Evolutionary conservation across 2,888 invertebrate genomes (phyloP).

Genomic region (Chouioia cunea): DNA sequence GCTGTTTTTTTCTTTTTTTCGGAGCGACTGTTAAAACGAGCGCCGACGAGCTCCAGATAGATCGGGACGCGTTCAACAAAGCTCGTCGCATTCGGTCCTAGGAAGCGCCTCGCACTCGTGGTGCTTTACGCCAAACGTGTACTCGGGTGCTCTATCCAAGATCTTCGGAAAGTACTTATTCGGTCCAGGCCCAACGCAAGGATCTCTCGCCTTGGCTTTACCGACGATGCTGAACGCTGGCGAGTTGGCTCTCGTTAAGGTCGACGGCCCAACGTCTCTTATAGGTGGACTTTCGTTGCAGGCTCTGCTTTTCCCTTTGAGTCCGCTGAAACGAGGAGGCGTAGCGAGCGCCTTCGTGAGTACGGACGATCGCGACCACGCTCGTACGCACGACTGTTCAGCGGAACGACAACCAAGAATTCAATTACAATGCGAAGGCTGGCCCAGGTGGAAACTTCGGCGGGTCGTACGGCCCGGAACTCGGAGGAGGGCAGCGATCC

Average conservation of each 20-base stretch:
- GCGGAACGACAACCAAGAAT: conserved; percentile 3
- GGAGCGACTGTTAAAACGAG: no score
- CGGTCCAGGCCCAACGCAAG: conserved; percentile 71
- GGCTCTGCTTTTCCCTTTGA: neutral
- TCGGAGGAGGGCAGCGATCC: neutral
- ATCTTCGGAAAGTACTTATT: conserved; percentile 69
- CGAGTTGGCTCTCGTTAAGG: conserved; percentile 54
- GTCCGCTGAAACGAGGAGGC: conserved; percentile 21
- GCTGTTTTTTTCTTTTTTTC: no score
- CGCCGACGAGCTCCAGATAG: no score
- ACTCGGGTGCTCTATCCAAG: conserved; percentile 70
- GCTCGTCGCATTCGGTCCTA: conserved; percentile 65
- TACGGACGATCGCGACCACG: no score
- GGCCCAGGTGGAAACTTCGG: conserved; percentile 46
- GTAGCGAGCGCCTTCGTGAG: no score
- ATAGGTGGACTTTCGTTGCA: conserved; percentile 27
- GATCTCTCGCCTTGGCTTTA: conserved; percentile 63
- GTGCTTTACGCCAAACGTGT: conserved; percentile 75
- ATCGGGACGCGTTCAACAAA: conserved; percentile 48
- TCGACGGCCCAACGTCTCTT: conserved; percentile 5
- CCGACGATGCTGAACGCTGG: conserved; percentile 69
- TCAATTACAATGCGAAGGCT: conserved; percentile 53
- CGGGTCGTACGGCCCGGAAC: conserved; percentile 35
- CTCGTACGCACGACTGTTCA: neutral
- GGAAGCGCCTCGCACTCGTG: conserved; percentile 72